Base-by-base conservation (phyloP, 2,113 vertebrate genomes). In the Trachemys scripta region DNA sequence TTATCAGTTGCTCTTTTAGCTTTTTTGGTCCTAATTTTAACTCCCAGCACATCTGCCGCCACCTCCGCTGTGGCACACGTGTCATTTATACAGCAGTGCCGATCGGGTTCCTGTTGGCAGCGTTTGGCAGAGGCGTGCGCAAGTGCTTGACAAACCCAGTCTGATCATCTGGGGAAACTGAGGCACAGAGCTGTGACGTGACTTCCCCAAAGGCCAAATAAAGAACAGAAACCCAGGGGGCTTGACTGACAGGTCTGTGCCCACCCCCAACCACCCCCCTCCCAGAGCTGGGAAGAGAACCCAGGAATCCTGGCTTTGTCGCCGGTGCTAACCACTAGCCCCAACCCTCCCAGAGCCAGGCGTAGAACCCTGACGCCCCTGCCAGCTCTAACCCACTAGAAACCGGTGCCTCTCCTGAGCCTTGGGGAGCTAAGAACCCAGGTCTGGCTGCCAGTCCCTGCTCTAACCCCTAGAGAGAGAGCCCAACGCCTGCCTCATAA, bases 61-160 rank as follows among this genome's bases (percentile, higher is more conserved):
- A 17, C 54, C 57, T 6, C 5, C 3, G 3, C 13, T 14, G 29
- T 3, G 59, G 2, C 13, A 13, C 53, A 22, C 3, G 17, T 20
- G 53, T 54, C 19, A 54, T 8, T 22, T 8, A 54, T 19, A 54
- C 19, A 19, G 20, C 19, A 6, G 53, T 3, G 53, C 53, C 22
- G 19, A 20, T 1, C 17, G 17, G 53, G 20, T 9, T 22, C 53
- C 53, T 54, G 53, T 22, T 22, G 14, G 59, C 59, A 31, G 29
- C 29, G 2, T 31, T 31, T 16, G 2, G 65, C 65, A 38, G 65
- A 38, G 16, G 17, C 17, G 5, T 5, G 19, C 2, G 2, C n/a
- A 22, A 20, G 19, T 5, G n/a, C 35, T 5, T 11, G 19, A 10
- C 19, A 2, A 72, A 38, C 19, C n/a, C 4, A 5, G 16, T 38